These are phyloP conservation scores for Hydrozoanthus tunicans DNA, from an alignment of 64 coral and sea anemone genomes.

Conservation along the genomic window DNA sequence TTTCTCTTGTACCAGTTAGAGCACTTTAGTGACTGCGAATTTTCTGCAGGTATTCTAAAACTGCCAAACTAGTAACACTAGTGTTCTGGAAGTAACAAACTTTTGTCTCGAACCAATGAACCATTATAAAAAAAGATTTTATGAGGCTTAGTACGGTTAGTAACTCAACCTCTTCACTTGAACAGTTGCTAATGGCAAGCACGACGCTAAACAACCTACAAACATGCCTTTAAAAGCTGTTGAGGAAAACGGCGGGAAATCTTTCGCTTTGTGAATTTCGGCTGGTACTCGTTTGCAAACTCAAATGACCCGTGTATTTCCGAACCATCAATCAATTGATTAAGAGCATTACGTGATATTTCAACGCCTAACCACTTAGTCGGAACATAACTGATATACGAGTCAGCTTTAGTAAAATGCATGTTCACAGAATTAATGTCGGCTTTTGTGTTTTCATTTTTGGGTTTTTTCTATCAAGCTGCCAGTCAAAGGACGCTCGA, in stretches of 20 bases:
- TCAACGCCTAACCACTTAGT: not conserved
- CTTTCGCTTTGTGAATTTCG: not conserved
- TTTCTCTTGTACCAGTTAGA: not conserved
- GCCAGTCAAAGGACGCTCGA: not conserved
- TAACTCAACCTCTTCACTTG: not conserved
- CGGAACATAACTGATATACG: not conserved
- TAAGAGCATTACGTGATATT: slow-evolving; percentile 32
- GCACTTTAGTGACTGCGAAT: not conserved
- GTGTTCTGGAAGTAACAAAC: not conserved
- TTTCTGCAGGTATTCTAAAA: not conserved
- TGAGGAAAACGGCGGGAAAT: not conserved
- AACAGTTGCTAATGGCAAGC: not conserved
- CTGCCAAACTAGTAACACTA: not conserved
- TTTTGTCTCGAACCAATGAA: no score
- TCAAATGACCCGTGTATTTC: slow-evolving; percentile 19
- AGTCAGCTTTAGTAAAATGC: not conserved
- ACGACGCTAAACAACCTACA: not conserved
- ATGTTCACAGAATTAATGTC: not conserved
- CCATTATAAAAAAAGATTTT: no score
- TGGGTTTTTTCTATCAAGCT: not conserved
- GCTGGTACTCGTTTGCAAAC: slow-evolving; percentile 3
- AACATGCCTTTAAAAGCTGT: not conserved
- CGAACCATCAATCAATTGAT: slow-evolving; percentile 33
- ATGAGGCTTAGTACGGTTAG: not conserved
- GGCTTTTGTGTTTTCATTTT: not conserved